Percentiles rank a stretch among this genome's conserved stretches.
Evolutionary conservation across 2,888 invertebrate genomes (phyloP).

Genomic region (Dimorphilus gyrociliatus): DNA sequence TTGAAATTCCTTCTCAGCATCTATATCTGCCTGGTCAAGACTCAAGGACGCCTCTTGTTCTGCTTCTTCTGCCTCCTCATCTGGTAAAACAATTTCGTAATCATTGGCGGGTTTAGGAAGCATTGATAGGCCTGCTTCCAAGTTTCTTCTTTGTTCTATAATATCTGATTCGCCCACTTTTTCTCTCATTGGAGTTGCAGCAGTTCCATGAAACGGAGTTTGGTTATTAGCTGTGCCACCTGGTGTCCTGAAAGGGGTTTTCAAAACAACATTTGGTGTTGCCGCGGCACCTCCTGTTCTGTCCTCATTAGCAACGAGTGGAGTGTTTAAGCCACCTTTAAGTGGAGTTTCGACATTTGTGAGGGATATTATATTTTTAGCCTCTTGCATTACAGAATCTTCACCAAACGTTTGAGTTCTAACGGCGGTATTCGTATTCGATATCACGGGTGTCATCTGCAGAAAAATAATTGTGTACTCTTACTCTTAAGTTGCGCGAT

Average conservation of each 20-base stretch:
- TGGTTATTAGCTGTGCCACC: constrained; percentile 4
- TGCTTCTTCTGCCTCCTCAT: constrained; percentile 44
- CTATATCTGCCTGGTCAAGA: constrained; percentile 36
- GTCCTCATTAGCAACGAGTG: constrained; percentile 53
- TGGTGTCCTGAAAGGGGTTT: constrained; percentile 34
- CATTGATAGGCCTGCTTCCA: constrained; percentile 54
- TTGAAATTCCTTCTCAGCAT: constrained; percentile 31
- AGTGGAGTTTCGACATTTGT: constrained; percentile 93
- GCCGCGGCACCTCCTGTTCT: constrained; percentile 57
- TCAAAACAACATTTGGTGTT: constrained; percentile 33
- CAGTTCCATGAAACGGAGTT: background rate
- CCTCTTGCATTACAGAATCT: constrained; percentile 60
- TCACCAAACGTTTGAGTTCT: too few species aligned
- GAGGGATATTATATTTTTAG: constrained; percentile 94
- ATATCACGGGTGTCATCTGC: too few species aligned
- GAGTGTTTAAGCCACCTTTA: constrained; percentile 85
- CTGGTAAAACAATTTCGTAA: constrained; percentile 93
- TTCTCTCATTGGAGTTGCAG: too few species aligned
- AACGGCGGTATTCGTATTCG: too few species aligned
- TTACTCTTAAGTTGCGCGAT: too few species aligned
- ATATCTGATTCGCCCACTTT: too few species aligned
- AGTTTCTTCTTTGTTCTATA: constrained; percentile 16
- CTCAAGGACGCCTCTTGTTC: background rate
- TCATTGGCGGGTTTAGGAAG: constrained; percentile 86
- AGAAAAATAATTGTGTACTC: too few species aligned